Evolutionary conservation across 1,140 invertebrate genomes (phyloP), one percentile per base, ranked within the genome.

Genomic region (Pentalonia nigronervosa): DNA sequence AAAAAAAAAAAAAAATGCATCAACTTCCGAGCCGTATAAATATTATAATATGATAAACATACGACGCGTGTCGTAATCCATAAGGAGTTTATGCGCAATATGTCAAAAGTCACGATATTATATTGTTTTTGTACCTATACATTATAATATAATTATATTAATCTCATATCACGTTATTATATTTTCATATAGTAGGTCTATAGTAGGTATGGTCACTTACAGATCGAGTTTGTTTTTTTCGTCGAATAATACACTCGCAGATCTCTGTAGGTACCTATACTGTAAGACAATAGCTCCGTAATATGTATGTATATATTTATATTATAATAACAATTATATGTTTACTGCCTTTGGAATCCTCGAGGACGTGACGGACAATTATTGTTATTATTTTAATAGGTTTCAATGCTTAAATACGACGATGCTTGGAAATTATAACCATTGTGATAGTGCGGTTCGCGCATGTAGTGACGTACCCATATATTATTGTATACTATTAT

Each of bases 331-430:
- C 17, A n/a, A 48, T 2, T 48, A 25, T 84, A 45, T 45, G 41
- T 41, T 23, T 41, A 3, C 1, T 84, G 84, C 84, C 60, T 90
- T 36, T 90, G 48, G 50, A 36, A 90, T 90, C 34, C 53, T 90
- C 47, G 89, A 90, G 50, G 34, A 67, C 45, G 45, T 90, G 89
- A 90, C 89, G 25, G 89, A 90, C 56, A 41, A 45, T 56, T 36
- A 56, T 90, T 67, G n/a, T n/a, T n/a, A 45, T 90, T 90, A 60
- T 41, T 41, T 41, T 90, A 60, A 90, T 67, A 67, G 60, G 60
- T 67, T 67, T n/a, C 30, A 67, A 67, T n/a, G 60, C 60, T 30
- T 67, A 34, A 67, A 67, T 60, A 90, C 41, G 34, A 30, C 53
- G 89, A 60, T 60, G 50, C 34, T 90, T 90, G 53, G 45, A 90